These are phyloP conservation scores for Masticophis lateralis DNA, from an alignment of 2,797 vertebrate genomes.

Conservation along the genomic window DNA sequence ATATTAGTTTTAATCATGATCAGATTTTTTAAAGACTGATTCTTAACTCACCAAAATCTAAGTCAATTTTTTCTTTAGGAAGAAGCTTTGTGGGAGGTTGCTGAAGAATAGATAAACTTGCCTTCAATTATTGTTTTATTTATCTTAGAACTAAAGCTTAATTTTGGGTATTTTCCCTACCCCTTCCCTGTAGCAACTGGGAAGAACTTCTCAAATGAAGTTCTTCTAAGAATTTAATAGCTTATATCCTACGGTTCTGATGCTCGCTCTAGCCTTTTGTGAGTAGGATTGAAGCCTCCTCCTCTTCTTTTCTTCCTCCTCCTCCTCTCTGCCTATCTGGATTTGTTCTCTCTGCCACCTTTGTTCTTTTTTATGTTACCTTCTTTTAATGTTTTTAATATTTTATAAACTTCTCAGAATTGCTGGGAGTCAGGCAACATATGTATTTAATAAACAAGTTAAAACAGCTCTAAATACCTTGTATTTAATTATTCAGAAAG, in stretches of 20 bases:
- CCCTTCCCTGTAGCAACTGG: neutral
- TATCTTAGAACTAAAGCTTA: neutral
- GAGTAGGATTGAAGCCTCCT: neutral
- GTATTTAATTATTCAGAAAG: neutral
- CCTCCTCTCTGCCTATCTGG: neutral
- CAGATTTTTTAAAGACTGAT: neutral
- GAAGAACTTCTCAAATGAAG: neutral
- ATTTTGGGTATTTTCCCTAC: neutral
- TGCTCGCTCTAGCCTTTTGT: neutral
- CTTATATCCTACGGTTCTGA: neutral
- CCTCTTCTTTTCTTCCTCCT: neutral
- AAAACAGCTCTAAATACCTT: neutral
- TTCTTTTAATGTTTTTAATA: neutral
- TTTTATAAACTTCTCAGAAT: neutral
- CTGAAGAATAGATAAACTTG: neutral
- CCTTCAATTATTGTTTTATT: neutral
- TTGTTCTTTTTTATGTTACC: neutral
- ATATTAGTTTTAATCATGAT: neutral
- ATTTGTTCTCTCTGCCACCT: neutral
- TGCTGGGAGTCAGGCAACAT: neutral
- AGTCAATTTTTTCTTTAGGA: neutral
- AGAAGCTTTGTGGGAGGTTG: neutral
- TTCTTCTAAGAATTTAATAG: neutral
- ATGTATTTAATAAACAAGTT: neutral
- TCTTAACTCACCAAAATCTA: neutral